phyloP scores from a whole-genome alignment of 2,888 invertebrate species.

The Crepidodera aurea region DNA sequence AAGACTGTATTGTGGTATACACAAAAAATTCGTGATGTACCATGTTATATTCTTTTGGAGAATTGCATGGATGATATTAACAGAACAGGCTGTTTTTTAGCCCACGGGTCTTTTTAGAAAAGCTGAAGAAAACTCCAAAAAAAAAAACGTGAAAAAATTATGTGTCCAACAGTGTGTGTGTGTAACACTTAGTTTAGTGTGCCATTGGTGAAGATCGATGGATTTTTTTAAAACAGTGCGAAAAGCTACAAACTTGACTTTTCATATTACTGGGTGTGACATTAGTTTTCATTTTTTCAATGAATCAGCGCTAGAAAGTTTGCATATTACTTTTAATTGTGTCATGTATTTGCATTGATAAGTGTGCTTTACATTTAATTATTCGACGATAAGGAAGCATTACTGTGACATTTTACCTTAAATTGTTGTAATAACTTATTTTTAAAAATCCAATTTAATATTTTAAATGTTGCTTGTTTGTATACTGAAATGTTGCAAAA shows the following conservation, averaged over 20 bases:
- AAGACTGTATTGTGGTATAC: neutral
- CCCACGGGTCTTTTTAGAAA: constrained; percentile 26
- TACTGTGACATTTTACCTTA: neutral
- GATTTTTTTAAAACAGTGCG: constrained; percentile 64
- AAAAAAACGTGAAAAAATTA: constrained; percentile 41
- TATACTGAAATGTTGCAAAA: neutral
- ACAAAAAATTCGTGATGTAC: neutral
- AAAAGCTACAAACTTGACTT: constrained; percentile 57
- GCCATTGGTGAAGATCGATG: constrained; percentile 63
- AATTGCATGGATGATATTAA: neutral
- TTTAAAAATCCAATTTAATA: constrained; percentile 2
- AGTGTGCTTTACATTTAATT: neutral
- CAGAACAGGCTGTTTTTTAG: constrained; percentile 14
- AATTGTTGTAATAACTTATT: constrained; percentile 4
- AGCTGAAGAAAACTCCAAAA: constrained; percentile 21
- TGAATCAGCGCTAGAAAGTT: neutral
- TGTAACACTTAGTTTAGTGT: constrained; percentile 62
- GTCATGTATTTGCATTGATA: neutral
- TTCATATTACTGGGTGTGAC: constrained; percentile 49
- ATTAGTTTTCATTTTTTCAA: constrained; percentile 20
- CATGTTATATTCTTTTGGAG: neutral
- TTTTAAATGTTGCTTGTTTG: constrained; percentile 10
- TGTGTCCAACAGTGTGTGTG: constrained; percentile 58
- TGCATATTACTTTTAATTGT: neutral
- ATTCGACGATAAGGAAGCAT: constrained; percentile 5